Evolutionary conservation across 2,888 invertebrate genomes (phyloP).

Genomic region (Tachystola acroxantha): DNA sequence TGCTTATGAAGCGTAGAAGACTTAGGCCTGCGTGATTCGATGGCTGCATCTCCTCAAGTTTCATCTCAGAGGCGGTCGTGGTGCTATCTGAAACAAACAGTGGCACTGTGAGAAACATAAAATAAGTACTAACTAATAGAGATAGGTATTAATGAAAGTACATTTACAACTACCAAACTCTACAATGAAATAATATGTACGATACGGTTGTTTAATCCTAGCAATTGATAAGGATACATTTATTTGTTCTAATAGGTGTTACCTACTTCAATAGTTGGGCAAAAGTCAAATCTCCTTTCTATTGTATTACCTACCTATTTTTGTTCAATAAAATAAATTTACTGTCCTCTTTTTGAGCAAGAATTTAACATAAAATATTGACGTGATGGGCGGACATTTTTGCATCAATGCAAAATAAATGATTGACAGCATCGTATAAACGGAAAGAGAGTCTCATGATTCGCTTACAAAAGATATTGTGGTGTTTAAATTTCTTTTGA

Average conservation of each 20-base stretch:
- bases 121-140: too few relatives aligned
- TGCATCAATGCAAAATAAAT: slow-evolving; percentile 41
- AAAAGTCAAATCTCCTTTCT: too few relatives aligned
- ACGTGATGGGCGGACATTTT: slow-evolving; percentile 55
- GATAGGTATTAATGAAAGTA: too few relatives aligned
- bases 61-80: slow-evolving; percentile 70
- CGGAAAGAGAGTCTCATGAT: slow-evolving; percentile 26
- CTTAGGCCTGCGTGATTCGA: slow-evolving; percentile 67
- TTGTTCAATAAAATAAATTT: too few relatives aligned
- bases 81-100: slow-evolving; percentile 40
- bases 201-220: too few relatives aligned
- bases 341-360: too few relatives aligned
- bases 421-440: slow-evolving; percentile 53
- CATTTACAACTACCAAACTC: too few relatives aligned
- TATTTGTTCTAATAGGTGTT: too few relatives aligned
- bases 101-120: slow-evolving; percentile 12
- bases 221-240: too few relatives aligned
- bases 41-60: slow-evolving; percentile 61
- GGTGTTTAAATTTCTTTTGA: slow-evolving; percentile 36
- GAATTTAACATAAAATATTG: slow-evolving; percentile 21
- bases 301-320: too few relatives aligned
- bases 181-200: too few relatives aligned
- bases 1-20: slow-evolving; percentile 49
- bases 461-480: slow-evolving; percentile 34
- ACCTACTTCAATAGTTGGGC: too few relatives aligned